Conservation (phyloP, 2,797 vertebrate genomes). For the Bovichtus variegatus region DNA sequence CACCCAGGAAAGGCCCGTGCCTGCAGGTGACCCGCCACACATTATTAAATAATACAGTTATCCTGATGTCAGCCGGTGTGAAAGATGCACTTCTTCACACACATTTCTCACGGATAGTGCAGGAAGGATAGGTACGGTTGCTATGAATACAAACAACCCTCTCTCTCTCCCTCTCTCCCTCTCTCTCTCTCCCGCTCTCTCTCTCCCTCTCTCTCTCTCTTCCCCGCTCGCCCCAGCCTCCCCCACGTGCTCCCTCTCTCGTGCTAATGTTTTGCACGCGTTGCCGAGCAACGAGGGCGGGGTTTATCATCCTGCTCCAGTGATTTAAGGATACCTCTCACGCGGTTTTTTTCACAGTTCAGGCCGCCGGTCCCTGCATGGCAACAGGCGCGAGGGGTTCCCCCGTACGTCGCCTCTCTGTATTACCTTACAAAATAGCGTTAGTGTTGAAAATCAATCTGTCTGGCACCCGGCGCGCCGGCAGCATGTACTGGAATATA, state of each 20-base stretch:
- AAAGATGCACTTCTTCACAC: conserved; percentile 46
- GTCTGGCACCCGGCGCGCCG: conserved; percentile 39
- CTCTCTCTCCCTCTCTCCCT: conserved; percentile 61
- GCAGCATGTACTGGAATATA: conserved; percentile 68
- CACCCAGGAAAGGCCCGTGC: neutral
- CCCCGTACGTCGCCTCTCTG: conserved; percentile 72
- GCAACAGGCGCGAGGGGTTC: conserved; percentile 78
- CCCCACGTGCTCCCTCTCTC: conserved; percentile 49
- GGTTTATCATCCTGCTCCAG: conserved; percentile 67
- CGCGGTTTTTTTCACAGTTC: conserved; percentile 70
- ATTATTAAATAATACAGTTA: neutral
- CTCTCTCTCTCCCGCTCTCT: conserved; percentile 55
- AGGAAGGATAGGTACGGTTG: conserved; percentile 67
- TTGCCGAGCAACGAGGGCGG: conserved; percentile 84
- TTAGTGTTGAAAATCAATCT: neutral
- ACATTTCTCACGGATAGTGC: conserved; percentile 51
- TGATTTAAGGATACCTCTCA: conserved; percentile 86
- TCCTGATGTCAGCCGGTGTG: neutral
- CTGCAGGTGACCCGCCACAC: conserved; percentile 28
- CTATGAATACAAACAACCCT: conserved; percentile 85
- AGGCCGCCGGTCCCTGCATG: conserved; percentile 82
- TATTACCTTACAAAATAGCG: conserved; percentile 38
- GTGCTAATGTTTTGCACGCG: conserved; percentile 70
- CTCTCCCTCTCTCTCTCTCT: conserved; percentile 32
- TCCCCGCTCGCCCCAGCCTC: conserved; percentile 23